Evolutionary conservation across 2,797 vertebrate species (phyloP), one percentile per base, ranked within the genome.

Genomic region (Eulemur mongoz): DNA sequence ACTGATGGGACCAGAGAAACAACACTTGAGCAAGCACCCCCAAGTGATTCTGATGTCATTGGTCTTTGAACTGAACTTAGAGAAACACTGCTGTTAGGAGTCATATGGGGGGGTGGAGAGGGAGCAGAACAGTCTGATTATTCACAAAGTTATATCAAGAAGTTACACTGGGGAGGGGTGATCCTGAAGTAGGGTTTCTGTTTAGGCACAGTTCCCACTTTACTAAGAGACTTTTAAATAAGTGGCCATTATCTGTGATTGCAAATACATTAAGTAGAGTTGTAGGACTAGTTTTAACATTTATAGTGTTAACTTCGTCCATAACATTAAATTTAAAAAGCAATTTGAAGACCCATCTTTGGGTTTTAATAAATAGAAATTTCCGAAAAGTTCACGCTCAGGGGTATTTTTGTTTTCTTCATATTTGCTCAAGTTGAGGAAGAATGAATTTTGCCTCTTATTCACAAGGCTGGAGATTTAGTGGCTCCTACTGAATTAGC

Each of bases 341-440:
- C 91, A 61, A 83, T 82, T 96, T 83, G 57, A 93, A 84, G 43
- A 80, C 57, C 75, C 35, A 32, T 92, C 35, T 89, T 90, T 95
- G 69, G 38, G 40, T 89, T 94, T 97, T 89, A 96, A 96, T 95
- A 96, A 90, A 89, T 69, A 88, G 61, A 84, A 85, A 94, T 80
- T 83, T 93, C 57, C 69, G 65, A 97, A 94, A 67, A 23, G 69
- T 96, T 93, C 35, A 54, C 75, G 61, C 87, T 95, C 87, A 90
- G 54, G 63, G 72, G 14, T 81, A 38, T 94, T 95, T 96, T 83
- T 40, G 73, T 95, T 93, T 96, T 84, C 95, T 30, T 96, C 25
- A 4, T 93, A 50, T 84, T 89, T 75, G 72, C 87, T 96, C 84
- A 87, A 86, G 94, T 95, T 97, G n/a, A 38, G 43, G 38, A 92